Conservation (phyloP, 1,140 invertebrate species). For the Lerema accius region DNA sequence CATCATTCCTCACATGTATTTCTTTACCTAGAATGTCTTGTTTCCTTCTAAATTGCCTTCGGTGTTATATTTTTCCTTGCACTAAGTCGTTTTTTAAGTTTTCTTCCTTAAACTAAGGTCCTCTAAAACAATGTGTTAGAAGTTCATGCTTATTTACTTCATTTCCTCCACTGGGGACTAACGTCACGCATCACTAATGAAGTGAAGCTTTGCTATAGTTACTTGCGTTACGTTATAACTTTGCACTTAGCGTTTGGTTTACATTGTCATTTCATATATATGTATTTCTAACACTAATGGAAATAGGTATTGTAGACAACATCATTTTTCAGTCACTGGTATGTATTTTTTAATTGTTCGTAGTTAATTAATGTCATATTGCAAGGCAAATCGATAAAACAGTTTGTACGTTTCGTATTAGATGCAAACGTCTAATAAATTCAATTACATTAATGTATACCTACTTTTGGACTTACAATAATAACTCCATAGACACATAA, state of each 20-base stretch:
- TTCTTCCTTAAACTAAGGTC: neutral
- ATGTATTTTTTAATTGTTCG: too few relatives aligned
- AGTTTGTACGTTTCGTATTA: too few relatives aligned
- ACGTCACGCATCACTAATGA: slow-evolving; percentile 17
- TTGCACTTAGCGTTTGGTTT: slow-evolving; percentile 18
- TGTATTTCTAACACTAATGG: too few relatives aligned
- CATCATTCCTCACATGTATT: slow-evolving; percentile 30
- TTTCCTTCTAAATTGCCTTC: neutral
- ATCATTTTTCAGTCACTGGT: too few relatives aligned
- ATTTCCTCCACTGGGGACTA: slow-evolving; percentile 21
- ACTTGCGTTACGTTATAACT: slow-evolving; percentile 14
- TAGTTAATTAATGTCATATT: too few relatives aligned
- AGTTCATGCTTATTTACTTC: slow-evolving; percentile 21
- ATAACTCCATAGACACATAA: too few relatives aligned
- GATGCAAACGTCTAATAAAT: too few relatives aligned
- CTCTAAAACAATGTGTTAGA: slow-evolving; percentile 11
- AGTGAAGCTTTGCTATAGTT: slow-evolving; percentile 15
- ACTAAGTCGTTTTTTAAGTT: neutral
- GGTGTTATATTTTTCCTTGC: neutral
- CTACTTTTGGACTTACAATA: too few relatives aligned
- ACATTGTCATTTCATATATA: too few relatives aligned
- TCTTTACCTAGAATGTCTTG: neutral
- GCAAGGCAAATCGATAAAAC: too few relatives aligned
- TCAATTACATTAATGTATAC: too few relatives aligned
- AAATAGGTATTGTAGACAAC: too few relatives aligned